These are phyloP conservation scores for Etheostoma perlongum DNA, from an alignment of 2,797 vertebrate species.

Conservation along the genomic window DNA sequence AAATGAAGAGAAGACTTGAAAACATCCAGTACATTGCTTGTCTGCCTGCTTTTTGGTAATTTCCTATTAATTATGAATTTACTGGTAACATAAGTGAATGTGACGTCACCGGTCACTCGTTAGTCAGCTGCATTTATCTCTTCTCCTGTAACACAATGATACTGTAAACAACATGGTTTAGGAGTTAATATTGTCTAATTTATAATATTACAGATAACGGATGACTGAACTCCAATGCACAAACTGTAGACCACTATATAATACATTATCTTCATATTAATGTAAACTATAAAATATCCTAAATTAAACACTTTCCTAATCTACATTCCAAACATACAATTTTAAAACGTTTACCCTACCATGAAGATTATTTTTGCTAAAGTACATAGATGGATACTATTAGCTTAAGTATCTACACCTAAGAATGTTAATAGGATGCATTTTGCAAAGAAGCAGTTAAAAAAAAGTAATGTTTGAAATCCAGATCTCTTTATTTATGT, in stretches of 20 bases:
- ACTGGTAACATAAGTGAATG: neutral
- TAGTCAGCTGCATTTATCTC: neutral
- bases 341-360: neutral
- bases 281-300: neutral
- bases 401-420: neutral
- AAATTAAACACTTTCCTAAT: too few species aligned
- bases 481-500: slow-evolving; percentile 48
- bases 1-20: neutral
- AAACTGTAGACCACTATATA: neutral
- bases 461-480: slow-evolving; percentile 1
- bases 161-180: neutral
- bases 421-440: neutral
- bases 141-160: neutral
- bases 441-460: neutral
- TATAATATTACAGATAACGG: too few species aligned
- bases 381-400: neutral
- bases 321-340: neutral
- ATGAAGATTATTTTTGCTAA: neutral
- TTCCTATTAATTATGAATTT: neutral
- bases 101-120: neutral
- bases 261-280: neutral
- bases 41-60: neutral
- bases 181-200: neutral
- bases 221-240: neutral
- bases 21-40: neutral